Evolutionary conservation across 2,113 vertebrate species (phyloP), one percentile per base, ranked within the genome.

Genomic region (Tringa solitaria): DNA sequence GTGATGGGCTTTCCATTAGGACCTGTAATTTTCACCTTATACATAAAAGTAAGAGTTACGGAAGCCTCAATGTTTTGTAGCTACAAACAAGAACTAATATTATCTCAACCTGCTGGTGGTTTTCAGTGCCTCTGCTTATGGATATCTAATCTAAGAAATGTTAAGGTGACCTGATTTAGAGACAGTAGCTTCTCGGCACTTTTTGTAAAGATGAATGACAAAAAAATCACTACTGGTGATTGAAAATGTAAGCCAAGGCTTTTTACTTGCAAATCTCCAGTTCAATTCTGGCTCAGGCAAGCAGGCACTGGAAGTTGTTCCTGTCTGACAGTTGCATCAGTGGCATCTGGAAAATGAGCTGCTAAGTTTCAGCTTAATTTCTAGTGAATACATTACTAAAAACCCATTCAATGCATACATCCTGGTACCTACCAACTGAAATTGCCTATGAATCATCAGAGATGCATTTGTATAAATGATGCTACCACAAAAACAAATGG

Each of bases 311-410:
- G 81, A 96, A 94, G 81, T 94, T 76, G 86, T 87, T 95, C 87
- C 93, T 93, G 84, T 89, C 89, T 92, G 91, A 95, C 81, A 82
- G 94, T 95, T 91, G 78, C 84, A 96, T 92, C 59, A 51, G 93
- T 95, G 91, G 95, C 95, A 96, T 95, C 96, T 95, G 91, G 95
- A 95, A 93, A 96, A 97, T 87, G 92, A 96, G 95, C 78, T 95
- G 70, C 81, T 96, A 96, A 92, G 89, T 96, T 96, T 94, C 92
- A 84, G 84, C 63, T 95, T 95, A 93, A 95, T 96, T 96, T 92
- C 92, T 85, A 89, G 80, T 94, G 89, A 96, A 96, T 95, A 63
- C 61, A 89, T 96, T 92, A 92, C 96, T 89, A 72, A 91, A 96
- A 95, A 37, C 50, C 84, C 61, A 93, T 96, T 95, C 94, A 96